A percentile compares a stretch with the other conserved stretches of the same genome.
Conservation (phyloP, 2,113 vertebrate species). For the Muntiacus muntjak region DNA sequence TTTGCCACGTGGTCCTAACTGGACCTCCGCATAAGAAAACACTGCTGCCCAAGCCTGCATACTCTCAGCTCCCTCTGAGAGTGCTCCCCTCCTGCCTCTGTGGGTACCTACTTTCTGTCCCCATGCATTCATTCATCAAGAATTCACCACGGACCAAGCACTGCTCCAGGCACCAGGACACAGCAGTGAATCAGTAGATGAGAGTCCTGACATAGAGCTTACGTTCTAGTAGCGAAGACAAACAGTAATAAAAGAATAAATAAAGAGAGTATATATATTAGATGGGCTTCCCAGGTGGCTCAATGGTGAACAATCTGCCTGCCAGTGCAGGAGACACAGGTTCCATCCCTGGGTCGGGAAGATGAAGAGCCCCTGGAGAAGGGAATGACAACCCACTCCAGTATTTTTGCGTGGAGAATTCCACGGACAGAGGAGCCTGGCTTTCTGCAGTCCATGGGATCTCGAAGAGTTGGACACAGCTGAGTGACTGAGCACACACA, state of each 20-base stretch:
- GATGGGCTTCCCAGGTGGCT: not conserved
- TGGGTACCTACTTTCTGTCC: not conserved
- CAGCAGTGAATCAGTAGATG: not conserved
- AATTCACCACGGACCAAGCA: no score
- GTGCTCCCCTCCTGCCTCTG: not conserved
- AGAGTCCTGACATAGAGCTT: not conserved
- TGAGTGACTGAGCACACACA: not conserved
- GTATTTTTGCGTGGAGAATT: not conserved
- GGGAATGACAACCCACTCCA: not conserved
- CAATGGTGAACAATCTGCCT: not conserved
- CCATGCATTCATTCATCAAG: not conserved
- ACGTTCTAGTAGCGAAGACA: not conserved
- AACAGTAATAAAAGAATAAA: not conserved
- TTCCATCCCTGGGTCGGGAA: not conserved
- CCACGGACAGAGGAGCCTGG: not conserved
- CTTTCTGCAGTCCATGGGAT: not conserved
- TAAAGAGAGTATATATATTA: not conserved
- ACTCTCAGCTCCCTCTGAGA: not conserved
- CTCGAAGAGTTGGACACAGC: rapidly evolving
- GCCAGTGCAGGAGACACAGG: not conserved
- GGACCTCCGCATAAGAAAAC: not conserved
- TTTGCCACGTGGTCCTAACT: not conserved
- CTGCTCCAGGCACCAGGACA: not conserved
- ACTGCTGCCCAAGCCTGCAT: not conserved
- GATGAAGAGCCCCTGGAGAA: not conserved